Base-by-base conservation (phyloP, 2,797 vertebrate species). In the Setipinna tenuifilis region DNA sequence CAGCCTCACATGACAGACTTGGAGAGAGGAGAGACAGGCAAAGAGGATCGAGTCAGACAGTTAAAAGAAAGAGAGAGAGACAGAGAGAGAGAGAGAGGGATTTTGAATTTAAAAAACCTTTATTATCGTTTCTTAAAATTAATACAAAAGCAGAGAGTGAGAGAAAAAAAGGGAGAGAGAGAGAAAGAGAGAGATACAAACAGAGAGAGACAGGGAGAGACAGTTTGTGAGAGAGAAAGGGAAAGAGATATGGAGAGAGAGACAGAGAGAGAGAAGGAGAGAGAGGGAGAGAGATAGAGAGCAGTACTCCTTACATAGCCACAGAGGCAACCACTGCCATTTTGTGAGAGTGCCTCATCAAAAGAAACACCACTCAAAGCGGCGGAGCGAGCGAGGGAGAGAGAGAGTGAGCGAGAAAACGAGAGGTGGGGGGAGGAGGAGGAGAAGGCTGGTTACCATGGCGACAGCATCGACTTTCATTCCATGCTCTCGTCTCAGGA, bases 391-490 rank as follows among this genome's bases (percentile, higher is more conserved):
- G 88, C 86, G 48, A 84, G 85, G 87, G 28, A 59, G 81, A 17
- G n/a, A 44, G 80, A 14, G 86, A 84, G 90, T 91, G 92, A 91
- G 62, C 7, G 62, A 65, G 61, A 3, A 65, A 65, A n/a, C 21
- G 23, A 46, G 83, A n/a, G 41, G 59, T 17, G 35, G 83, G 92
- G 12, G n/a, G 61, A 10, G 61, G 61, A 2, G 65, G 25, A 91
- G 88, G 87, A 86, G 87, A 90, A 92, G 85, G 25, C 88, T 87
- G 91, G 95, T 96, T 95, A 91, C 94, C 93, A 95, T 95, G 94
- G 93, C 82, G 82, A 95, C 91, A 88, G 89, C 89, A 94, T 94
- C 91, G 92, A 92, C 92, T 93, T 93, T 91, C 91, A 88, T 90
- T 90, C 2, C 48, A 86, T 84, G 90, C 78, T 31, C 86, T 90